A percentile compares a stretch with the other conserved stretches of the same genome.
Conservation (phyloP, 2,113 vertebrate genomes). For the Acrocephalus kingi region DNA sequence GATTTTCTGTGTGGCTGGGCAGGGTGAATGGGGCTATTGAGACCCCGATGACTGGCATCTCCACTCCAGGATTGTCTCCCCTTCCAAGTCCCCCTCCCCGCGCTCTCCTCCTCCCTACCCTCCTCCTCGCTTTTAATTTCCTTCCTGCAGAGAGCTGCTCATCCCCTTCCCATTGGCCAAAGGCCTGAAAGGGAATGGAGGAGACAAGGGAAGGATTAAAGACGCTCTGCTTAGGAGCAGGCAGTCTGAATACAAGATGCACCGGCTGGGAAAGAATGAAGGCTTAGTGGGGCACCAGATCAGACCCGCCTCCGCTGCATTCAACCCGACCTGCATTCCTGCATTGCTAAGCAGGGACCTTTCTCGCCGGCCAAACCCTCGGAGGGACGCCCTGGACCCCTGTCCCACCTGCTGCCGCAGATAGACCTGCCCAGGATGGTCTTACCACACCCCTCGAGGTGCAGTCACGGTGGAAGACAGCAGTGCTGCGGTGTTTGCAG, state of each 20-base stretch:
- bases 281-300: constrained; percentile 62
- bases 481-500: not conserved
- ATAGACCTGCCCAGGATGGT: not conserved
- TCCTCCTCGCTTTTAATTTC: constrained; percentile 64
- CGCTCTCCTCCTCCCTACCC: constrained; percentile 44
- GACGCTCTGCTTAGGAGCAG: constrained; percentile 66
- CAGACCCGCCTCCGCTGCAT: constrained; percentile 40
- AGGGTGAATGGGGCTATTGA: constrained; percentile 73
- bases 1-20: constrained; percentile 78
- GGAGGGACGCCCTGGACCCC: not conserved
- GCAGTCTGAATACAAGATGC: constrained; percentile 69
- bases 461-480: not conserved
- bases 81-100: constrained; percentile 49
- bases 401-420: constrained; percentile 22
- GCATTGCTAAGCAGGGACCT: constrained; percentile 57
- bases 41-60: constrained; percentile 67
- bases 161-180: constrained; percentile 65
- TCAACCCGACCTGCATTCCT: constrained; percentile 51
- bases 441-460: not conserved
- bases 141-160: constrained; percentile 64
- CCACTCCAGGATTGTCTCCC: constrained; percentile 63
- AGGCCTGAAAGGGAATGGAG: constrained; percentile 60
- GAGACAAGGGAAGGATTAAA: constrained; percentile 70
- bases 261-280: constrained; percentile 63
- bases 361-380: not conserved